Evolutionary conservation across 2,797 vertebrate species (phyloP).

Genomic region (Acanthopagrus latus): DNA sequence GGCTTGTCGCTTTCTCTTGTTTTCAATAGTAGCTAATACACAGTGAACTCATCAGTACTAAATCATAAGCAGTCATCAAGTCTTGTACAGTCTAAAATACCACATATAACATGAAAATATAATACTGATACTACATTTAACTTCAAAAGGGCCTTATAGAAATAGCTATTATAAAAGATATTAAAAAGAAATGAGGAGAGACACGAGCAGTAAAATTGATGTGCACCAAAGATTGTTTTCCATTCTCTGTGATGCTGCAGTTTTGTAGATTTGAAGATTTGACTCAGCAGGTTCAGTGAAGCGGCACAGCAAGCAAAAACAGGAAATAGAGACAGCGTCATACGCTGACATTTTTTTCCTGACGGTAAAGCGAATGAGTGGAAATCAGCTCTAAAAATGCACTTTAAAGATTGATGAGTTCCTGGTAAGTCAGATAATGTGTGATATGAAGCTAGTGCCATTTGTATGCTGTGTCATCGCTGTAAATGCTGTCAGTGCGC

Average conservation of each 20-base stretch:
- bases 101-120: slow-evolving; percentile 3
- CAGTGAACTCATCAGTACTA: background rate
- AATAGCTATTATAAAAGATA: background rate
- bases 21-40: slow-evolving; percentile 19
- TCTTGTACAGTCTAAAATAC: background rate
- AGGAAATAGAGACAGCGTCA: slow-evolving; percentile 17
- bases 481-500: background rate
- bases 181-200: background rate
- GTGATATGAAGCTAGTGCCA: background rate
- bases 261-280: slow-evolving; percentile 28
- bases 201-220: background rate
- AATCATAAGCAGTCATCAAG: slow-evolving; percentile 9
- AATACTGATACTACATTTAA: background rate
- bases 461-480: background rate
- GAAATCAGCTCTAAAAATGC: background rate
- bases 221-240: background rate
- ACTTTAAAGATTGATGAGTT: background rate
- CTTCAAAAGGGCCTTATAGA: background rate
- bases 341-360: background rate
- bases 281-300: slow-evolving; percentile 22
- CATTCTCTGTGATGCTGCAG: background rate
- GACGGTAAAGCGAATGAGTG: background rate
- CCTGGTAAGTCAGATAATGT: background rate
- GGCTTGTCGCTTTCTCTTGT: background rate
- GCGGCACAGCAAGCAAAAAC: background rate